Base-by-base conservation (phyloP, 2,113 vertebrate genomes). In the Chitala chitala region DNA sequence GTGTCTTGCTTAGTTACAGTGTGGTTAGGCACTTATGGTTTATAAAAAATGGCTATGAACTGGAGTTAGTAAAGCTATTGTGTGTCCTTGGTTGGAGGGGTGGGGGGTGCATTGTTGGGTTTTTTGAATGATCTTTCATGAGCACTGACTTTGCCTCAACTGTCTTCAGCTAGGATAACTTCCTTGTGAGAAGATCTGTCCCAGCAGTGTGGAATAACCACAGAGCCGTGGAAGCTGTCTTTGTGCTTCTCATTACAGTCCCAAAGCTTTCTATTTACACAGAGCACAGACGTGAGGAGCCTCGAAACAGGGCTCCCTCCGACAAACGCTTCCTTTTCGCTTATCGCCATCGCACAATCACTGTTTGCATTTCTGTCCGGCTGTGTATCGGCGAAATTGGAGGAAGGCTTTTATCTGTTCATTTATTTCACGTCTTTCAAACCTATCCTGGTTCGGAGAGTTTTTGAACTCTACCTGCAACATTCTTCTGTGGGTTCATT, bases 11-110 rank as follows among this genome's bases (percentile, higher is more conserved):
- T n/a, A 51, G 36, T 51, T 58, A 3, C 31, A 77, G 69, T 20
- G 78, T 56, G 56, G 76, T 83, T 65, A 74, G 66, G 44, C 50
- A 69, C 56, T 76, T 77, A 79, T 76, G 78, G 78, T 75, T 75
- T 83, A 73, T 83, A 75, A 85, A 84, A 81, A 80, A 82, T 75
- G 63, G 79, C 78, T 75, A 73, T 82, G 81, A 84, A 83, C 80
- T 38, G 76, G 29, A 46, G 54, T 65, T 26, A 54, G 56, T 31
- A 0, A 73, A 78, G 78, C 46, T 76, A 83, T 88, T 81, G 84
- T 82, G 75, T 71, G 79, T 79, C 81, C 73, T n/a, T n/a, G n/a
- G n/a, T n/a, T n/a, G n/a, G n/a, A n/a, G n/a, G n/a, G n/a, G 2
- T 22, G 53, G 82, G 76, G 83, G 79, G 58, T 51, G 55, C 72